A percentile compares a stretch with the other conserved stretches of the same genome.
Conservation (phyloP, 2,888 invertebrate genomes). For the Galerucella pusilla region DNA sequence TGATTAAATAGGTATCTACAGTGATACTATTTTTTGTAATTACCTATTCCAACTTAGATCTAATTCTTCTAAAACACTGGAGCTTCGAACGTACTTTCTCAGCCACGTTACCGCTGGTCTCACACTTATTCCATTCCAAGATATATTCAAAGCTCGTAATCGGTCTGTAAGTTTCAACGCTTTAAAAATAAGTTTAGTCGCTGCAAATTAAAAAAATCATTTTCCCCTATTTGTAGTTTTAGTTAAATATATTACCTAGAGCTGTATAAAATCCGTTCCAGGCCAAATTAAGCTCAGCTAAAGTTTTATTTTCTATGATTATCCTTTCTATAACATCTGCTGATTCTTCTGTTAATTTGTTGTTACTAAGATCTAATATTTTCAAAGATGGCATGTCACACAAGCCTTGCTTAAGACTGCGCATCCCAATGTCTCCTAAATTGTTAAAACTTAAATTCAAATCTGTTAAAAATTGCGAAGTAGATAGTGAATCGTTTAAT, state of each 20-base stretch:
- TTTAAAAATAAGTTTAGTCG: constrained; percentile 60
- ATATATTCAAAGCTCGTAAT: constrained; percentile 62
- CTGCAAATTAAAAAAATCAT: constrained; percentile 44
- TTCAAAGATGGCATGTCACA: constrained; percentile 58
- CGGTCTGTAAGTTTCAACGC: constrained; percentile 59
- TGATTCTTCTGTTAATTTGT: constrained; percentile 65
- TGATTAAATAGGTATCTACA: constrained; percentile 7
- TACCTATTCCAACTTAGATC: constrained; percentile 64
- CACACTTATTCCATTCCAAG: constrained; percentile 66
- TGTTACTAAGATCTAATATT: constrained; percentile 66
- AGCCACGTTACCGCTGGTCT: constrained; percentile 56
- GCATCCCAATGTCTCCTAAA: constrained; percentile 64
- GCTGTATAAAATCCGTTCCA: constrained; percentile 67
- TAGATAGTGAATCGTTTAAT: constrained; percentile 60
- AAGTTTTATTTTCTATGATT: constrained; percentile 61
- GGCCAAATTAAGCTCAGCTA: constrained; percentile 67
- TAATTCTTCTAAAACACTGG: constrained; percentile 55
- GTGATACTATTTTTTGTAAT: background rate
- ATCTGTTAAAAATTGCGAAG: constrained; percentile 56
- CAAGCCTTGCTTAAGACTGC: constrained; percentile 58
- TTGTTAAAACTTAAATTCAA: constrained; percentile 65
- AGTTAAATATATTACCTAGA: constrained; percentile 52
- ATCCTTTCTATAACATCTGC: constrained; percentile 61
- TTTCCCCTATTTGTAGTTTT: too few relatives aligned
- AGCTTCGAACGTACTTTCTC: constrained; percentile 52